Conservation (phyloP, 2,113 vertebrate genomes). For the Galeopterus variegatus region DNA sequence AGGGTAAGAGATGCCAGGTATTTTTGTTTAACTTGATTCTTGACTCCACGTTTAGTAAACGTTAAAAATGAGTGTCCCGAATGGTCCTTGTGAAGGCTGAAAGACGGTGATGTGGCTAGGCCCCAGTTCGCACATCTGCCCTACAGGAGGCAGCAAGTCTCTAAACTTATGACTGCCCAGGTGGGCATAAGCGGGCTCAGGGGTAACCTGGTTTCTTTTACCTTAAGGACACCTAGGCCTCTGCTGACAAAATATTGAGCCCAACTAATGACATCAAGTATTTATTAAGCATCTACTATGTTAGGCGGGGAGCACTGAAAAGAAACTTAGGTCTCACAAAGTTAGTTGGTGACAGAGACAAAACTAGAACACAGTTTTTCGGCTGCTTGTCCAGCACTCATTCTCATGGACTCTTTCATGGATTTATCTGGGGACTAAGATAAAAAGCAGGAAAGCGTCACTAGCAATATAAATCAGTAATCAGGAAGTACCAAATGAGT, state of each 20-base stretch:
- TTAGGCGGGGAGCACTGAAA: neutral
- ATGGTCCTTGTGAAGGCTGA: neutral
- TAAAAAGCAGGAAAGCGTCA: neutral
- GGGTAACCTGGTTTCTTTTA: neutral
- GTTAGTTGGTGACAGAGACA: neutral
- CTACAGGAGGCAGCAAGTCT: neutral
- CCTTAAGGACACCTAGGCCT: neutral
- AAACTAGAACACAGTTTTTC: neutral
- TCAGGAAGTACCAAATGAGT: neutral
- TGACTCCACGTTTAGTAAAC: neutral
- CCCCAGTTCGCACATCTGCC: neutral
- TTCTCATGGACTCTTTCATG: neutral
- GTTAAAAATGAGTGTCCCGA: neutral
- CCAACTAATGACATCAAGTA: neutral
- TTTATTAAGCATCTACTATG: neutral
- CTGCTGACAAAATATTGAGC: neutral
- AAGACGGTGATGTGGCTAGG: neutral
- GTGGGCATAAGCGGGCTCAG: neutral
- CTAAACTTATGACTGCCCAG: neutral
- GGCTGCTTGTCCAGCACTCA: neutral
- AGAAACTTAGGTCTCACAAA: neutral
- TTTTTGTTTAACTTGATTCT: neutral
- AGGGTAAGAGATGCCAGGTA: rapidly evolving
- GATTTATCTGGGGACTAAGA: neutral
- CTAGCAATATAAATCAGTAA: neutral